A percentile compares a stretch with the other conserved stretches of the same genome.
Conservation (phyloP, 2,888 invertebrate species). For the Scaptomyza reducta region DNA sequence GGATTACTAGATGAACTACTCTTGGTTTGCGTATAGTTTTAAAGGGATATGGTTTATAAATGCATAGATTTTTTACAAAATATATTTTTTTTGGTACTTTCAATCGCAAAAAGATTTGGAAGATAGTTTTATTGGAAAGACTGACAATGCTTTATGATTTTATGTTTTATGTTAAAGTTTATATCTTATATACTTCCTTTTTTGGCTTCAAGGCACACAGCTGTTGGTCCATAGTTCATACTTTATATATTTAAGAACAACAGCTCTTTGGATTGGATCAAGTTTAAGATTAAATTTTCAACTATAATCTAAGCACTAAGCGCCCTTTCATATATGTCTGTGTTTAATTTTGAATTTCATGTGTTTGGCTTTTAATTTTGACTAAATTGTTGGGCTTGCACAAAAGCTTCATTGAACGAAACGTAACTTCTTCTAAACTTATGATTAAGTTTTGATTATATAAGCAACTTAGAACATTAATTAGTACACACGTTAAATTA, state of each 20-base stretch:
- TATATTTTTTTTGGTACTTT: neutral
- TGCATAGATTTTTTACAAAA: conserved; percentile 31
- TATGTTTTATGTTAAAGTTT: conserved; percentile 8
- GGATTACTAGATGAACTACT: conserved; percentile 7
- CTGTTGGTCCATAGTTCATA: neutral
- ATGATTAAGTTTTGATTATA: conserved; percentile 28
- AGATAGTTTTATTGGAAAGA: neutral
- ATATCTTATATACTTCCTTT: neutral
- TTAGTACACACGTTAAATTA: conserved; percentile 38
- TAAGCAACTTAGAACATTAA: conserved; percentile 49
- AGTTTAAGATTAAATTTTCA: conserved; percentile 5
- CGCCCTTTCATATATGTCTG: neutral
- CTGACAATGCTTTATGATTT: neutral
- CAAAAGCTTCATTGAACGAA: conserved; percentile 18
- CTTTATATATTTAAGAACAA: no score
- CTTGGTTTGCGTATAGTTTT: conserved; percentile 4
- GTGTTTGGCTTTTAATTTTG: conserved; percentile 19
- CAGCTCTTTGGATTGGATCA: conserved; percentile 3
- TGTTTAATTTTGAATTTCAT: conserved; percentile 19
- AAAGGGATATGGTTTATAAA: conserved; percentile 30
- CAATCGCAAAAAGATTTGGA: conserved; percentile 3
- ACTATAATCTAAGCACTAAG: conserved; percentile 25
- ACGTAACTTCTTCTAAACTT: conserved; percentile 16
- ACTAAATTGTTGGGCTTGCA: conserved; percentile 24
- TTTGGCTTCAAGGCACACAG: conserved; percentile 9